phyloP scores from a whole-genome alignment of 2,113 vertebrate species.

The Turdus rufiventris region DNA sequence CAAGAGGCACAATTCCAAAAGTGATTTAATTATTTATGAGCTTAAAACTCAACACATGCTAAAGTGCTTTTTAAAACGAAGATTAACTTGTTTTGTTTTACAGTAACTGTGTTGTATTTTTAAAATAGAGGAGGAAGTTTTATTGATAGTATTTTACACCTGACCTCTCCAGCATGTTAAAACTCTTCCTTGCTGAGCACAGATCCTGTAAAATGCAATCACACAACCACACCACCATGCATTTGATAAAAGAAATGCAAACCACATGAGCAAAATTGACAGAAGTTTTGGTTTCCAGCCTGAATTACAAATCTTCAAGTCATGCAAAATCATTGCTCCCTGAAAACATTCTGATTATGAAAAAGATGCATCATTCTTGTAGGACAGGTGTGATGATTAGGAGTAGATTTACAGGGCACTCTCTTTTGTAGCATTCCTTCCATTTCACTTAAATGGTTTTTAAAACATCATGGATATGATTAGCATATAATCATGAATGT shows the following conservation, averaged over 20 bases:
- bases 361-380: neutral
- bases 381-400: neutral
- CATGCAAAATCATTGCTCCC: neutral
- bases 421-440: neutral
- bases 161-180: neutral
- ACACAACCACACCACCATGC: neutral
- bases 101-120: neutral
- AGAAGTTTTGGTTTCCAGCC: neutral
- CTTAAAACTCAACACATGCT: neutral
- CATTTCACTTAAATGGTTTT: neutral
- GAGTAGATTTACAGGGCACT: neutral
- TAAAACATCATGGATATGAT: neutral
- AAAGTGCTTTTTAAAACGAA: neutral
- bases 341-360: neutral
- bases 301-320: neutral
- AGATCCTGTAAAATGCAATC: neutral
- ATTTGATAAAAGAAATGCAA: neutral
- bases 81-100: neutral
- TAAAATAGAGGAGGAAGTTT: neutral
- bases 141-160: neutral
- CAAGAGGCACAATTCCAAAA: neutral
- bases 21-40: neutral
- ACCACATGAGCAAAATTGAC: neutral
- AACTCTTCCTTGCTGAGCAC: neutral
- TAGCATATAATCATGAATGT: neutral